phyloP scores from a whole-genome alignment of 2,797 vertebrate genomes.

The Pangasius sanitwongsei region DNA sequence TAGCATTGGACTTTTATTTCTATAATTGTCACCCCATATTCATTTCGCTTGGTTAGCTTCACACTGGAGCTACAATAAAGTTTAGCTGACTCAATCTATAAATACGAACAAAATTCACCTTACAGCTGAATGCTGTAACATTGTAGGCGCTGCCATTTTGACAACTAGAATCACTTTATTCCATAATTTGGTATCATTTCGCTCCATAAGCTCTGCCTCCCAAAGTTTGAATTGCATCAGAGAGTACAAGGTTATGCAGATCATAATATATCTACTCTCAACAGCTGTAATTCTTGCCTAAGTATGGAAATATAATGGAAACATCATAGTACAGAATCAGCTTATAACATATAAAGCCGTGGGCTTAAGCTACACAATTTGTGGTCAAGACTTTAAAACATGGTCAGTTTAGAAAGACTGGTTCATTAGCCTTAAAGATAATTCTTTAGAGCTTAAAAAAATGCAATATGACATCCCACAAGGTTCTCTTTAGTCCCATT shows the following conservation, averaged over 20 bases:
- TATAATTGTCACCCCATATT: background rate
- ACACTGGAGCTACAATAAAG: no score
- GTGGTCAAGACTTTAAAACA: background rate
- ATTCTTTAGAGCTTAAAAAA: background rate
- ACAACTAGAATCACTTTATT: background rate
- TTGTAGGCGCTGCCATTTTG: background rate
- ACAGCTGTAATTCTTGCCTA: background rate
- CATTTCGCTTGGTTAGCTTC: background rate
- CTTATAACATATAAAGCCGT: background rate
- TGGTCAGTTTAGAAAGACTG: background rate
- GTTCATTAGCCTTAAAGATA: background rate
- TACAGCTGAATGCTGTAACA: background rate
- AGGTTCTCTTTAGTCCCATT: background rate
- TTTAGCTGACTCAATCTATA: background rate
- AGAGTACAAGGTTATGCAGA: background rate
- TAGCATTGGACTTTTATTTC: constrained; percentile 15
- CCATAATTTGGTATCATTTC: background rate
- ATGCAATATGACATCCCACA: background rate
- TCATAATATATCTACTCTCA: background rate
- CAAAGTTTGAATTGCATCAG: background rate
- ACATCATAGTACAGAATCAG: no score
- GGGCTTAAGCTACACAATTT: background rate
- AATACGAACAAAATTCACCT: background rate
- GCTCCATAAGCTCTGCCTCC: background rate
- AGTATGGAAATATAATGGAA: background rate